Evolutionary conservation across 2,797 vertebrate genomes (phyloP), one percentile per base, ranked within the genome.

Genomic region (Zalophus californianus): DNA sequence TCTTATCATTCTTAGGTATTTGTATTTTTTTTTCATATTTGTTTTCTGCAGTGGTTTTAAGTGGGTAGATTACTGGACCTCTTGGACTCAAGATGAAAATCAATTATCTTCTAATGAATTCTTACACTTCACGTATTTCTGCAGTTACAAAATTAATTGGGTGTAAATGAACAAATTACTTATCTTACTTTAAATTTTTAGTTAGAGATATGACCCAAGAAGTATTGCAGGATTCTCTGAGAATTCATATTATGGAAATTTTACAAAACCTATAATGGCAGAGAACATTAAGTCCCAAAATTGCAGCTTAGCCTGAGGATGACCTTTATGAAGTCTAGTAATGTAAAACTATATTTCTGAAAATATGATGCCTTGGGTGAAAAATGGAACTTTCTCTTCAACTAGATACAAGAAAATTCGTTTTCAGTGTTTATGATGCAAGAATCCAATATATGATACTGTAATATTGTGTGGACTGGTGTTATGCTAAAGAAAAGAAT

Each of bases 321-420:
- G 58, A 48, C 52, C 48, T 89, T 77, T 97, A 75, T 54, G 27
- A 94, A 84, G 32, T 41, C 44, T 77, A n/a, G 4, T 70, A 90
- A 84, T 25, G 3, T 41, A 93, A 89, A 87, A 44, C 3, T 35
- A 2, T 92, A 50, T 93, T 93, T 97, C 21, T 52, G 75, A 94
- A 85, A 86, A 93, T 68, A 66, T 0, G 8, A 64, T 83, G 29
- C 50, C 20, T 96, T 35, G 20, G 38, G 14, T 77, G 15, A 93
- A 44, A 97, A 93, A 86, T 60, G 14, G 2, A 83, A 91, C 38
- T 90, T 96, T 91, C 35, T 78, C 3, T 86, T 91, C 25, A 44
- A 44, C 32, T 54, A 62, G 18, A 62, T 73, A 77, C 9, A 73
- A 66, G 58, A 85, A 92, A 96, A 88, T 3, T 18, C 66, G 66